Evolutionary conservation across 2,888 invertebrate species (phyloP).

Genomic region (Hirtodrosophila histrioides): DNA sequence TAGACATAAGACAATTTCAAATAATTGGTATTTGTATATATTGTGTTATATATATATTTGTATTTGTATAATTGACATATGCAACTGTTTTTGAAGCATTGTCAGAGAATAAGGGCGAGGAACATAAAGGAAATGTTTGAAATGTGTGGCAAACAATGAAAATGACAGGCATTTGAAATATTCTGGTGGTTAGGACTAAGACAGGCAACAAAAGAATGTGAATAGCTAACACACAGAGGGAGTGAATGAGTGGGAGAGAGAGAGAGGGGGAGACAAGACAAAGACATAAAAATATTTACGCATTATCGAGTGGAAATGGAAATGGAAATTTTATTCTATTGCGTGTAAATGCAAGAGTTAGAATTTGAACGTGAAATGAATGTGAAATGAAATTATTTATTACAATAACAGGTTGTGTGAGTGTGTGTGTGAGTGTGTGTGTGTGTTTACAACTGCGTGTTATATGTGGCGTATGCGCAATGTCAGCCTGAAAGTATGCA

Average conservation of each 20-base stretch:
- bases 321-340: slow-evolving; percentile 35
- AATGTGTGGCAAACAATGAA: slow-evolving; percentile 18
- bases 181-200: not conserved
- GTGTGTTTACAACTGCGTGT: slow-evolving; percentile 6
- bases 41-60: too few species aligned
- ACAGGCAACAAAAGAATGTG: slow-evolving; percentile 11
- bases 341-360: slow-evolving; percentile 48
- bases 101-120: not conserved
- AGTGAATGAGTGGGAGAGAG: not conserved
- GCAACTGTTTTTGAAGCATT: slow-evolving; percentile 1
- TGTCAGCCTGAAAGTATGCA: slow-evolving; percentile 70
- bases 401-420: slow-evolving; percentile 8
- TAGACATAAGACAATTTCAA: too few species aligned
- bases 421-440: not conserved
- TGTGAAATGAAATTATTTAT: slow-evolving; percentile 45
- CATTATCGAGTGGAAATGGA: slow-evolving; percentile 36
- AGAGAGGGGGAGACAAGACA: not conserved
- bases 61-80: slow-evolving; percentile 12
- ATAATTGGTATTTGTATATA: too few species aligned
- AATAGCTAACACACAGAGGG: slow-evolving; percentile 6
- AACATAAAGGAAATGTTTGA: slow-evolving; percentile 18
- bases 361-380: slow-evolving; percentile 55
- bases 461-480: slow-evolving; percentile 67
- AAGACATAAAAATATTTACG: slow-evolving; percentile 30
- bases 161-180: slow-evolving; percentile 14